Base-by-base conservation (phyloP, 2,888 invertebrate species). In the Artemia sp. region DNA sequence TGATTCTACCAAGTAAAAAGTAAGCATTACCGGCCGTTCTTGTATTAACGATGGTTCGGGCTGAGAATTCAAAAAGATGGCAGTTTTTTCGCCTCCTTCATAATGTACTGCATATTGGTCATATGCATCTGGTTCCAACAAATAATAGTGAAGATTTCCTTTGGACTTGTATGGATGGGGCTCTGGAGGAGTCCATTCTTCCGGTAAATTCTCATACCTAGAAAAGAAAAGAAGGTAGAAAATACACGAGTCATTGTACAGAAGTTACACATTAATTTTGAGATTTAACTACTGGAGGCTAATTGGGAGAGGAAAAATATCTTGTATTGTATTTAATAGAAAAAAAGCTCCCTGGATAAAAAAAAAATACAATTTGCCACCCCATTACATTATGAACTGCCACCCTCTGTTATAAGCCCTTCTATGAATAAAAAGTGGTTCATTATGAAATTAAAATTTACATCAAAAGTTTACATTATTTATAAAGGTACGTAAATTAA, bases 101-200 rank as follows among this genome's bases (percentile, higher is more conserved):
- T 87, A 75, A 14, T 76, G 73, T 14, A 95, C 88, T 75, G 90
- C 86, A 80, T 89, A 98, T 79, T 97, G 96, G 81, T 98, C 98
- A 76, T 89, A 92, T 70, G 94, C 91, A 81, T 97, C 95, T 0
- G 90, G 89, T 76, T 97, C 94, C 78, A 90, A 84, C 64, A 97
- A 82, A 81, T 92, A 97, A 80, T 88, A 89, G 78, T 92, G 90
- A 71, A 97, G 81, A 81, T 98, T 96, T 64, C 89, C 89, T 77
- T 92, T 89, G 71, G 93, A 90, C 77, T 89, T 88, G 80, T 92
- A 97, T 0, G 91, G 88, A 77, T 90, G 88, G 0, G 90, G 87
- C 68, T 85, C 84, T 66, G 97, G 97, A 5, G 90, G 87, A 73
- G 89, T 88, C 95, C 96, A 97, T 76, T 93, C 88, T 75, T 91